Base-by-base conservation (phyloP, 2,888 invertebrate species). In the Margaritifera margaritifera region DNA sequence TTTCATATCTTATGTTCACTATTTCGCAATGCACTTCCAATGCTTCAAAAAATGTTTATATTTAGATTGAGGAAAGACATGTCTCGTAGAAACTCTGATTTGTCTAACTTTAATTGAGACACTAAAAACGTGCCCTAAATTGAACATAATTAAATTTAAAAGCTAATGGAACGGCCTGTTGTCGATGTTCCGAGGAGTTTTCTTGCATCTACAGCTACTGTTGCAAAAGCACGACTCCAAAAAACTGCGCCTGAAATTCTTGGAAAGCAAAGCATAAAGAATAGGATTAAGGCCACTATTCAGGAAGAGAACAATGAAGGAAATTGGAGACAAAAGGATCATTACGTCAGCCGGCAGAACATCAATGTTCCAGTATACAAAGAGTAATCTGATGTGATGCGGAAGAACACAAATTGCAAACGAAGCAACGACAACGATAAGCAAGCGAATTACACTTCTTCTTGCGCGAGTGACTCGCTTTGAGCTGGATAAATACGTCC, bases 231-330 rank as follows among this genome's bases (percentile, higher is more conserved):
- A 89, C 31, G 96, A 92, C 89, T 96, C 96, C 73, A 93, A 92
- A 93, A 96, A 95, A 25, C 95, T 95, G 85, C 94, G 94, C 66
- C 95, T 92, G 89, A 96, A 96, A 86, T 95, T 94, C 74, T 94
- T 93, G 4, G 93, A 93, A 65, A 97, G 91, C 88, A 97, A 95
- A 5, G 96, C 96, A 90, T 97, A 97, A 15, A 97, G 92, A 64
- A 97, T 91, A 0, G 97, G 97, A 90, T 97, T 97, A 75, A 97
- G 93, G 62, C 94, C 96, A 24, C 96, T 96, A 91, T 97, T 96
- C 90, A 95, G 93, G 89, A 96, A 97, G 58, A 96, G 93, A 80
- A 96, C 92, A 73, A 97, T 93, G 90, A 95, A 96, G 31, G 96
- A 95, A 72, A 95, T 92, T 1, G 96, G 96, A 18, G 96, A 95